Base-by-base conservation (phyloP, 2,113 vertebrate genomes). In the Ifrita kowaldi region DNA sequence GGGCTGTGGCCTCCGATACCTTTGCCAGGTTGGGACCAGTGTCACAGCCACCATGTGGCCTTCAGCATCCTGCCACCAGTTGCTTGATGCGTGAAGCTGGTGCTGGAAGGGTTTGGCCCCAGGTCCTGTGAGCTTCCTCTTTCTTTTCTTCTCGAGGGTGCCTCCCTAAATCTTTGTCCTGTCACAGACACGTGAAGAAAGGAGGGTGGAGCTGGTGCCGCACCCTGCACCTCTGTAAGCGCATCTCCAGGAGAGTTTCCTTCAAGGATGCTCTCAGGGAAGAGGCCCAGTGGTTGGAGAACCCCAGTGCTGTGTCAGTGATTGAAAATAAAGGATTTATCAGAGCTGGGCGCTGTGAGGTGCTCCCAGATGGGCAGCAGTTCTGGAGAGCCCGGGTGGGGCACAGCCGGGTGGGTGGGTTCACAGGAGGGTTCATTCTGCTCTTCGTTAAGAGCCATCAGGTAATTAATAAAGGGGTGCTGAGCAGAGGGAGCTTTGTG, bases 111-210 rank as follows among this genome's bases (percentile, higher is more conserved):
- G 35, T 12, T 22, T 90, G 77, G 47, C 17, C 16, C 32, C 3
- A 1, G 22, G 7, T 77, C 24, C 75, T 2, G 10, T 0, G 16
- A 39, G 46, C 78, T 81, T 74, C 39, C 4, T 1, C 22, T 71
- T 47, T 57, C 17, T 80, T 27, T 77, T 46, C 71, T 77, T 46
- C 71, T 60, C 0, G 1, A 21, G 1, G n/a, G n/a, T 75, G 53
- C 77, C 87, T 90, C 91, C 84, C 88, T 93, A 89, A 96, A 96
- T 96, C 96, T 93, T 95, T 91, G 86, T 96, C 84, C 96, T 95
- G 93, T 42, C 83, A 84, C 55, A 59, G 64, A 65, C 15, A 46
- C 10, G 68, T 49, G 86, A 89, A 89, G 89, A 91, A 94, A 92
- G 80, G 84, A 95, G 94, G 96, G 93, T 95, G 96, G 96, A 95